phyloP scores from a whole-genome alignment of 1,140 invertebrate genomes.

The Danaus melanippus region DNA sequence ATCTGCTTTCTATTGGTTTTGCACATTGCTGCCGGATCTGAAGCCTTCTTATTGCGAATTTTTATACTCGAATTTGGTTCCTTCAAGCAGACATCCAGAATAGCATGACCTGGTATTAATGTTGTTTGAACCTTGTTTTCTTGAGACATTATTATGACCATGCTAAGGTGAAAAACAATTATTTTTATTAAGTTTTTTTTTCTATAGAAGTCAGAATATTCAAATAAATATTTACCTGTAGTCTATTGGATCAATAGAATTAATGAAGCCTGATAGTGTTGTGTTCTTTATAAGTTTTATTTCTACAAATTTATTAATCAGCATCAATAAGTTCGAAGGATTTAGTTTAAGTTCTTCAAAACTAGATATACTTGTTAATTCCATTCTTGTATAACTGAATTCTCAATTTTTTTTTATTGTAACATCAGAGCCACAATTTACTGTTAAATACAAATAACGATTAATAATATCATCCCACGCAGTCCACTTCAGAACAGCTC shows the following conservation, averaged over 20 bases:
- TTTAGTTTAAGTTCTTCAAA: constrained; percentile 28
- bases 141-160: constrained; percentile 35
- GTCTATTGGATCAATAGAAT: constrained; percentile 49
- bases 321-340: constrained; percentile 19
- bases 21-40: constrained; percentile 13
- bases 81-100: constrained; percentile 33
- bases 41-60: constrained; percentile 15
- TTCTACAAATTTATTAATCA: constrained; percentile 47
- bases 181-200: constrained; percentile 4
- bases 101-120: constrained; percentile 52
- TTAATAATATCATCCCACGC: too few species aligned
- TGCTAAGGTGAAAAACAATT: constrained; percentile 34
- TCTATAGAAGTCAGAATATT: neutral
- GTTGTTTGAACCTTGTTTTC: constrained; percentile 31
- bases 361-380: neutral
- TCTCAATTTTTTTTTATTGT: too few species aligned
- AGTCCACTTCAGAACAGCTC: too few species aligned
- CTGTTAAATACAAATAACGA: too few species aligned
- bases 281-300: constrained; percentile 41
- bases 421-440: too few species aligned
- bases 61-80: constrained; percentile 17
- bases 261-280: constrained; percentile 36
- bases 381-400: neutral
- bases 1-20: constrained; percentile 31
- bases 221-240: constrained; percentile 31